Base-by-base conservation (phyloP, 2,797 vertebrate species). In the Pantherophis alleghaniensis region DNA sequence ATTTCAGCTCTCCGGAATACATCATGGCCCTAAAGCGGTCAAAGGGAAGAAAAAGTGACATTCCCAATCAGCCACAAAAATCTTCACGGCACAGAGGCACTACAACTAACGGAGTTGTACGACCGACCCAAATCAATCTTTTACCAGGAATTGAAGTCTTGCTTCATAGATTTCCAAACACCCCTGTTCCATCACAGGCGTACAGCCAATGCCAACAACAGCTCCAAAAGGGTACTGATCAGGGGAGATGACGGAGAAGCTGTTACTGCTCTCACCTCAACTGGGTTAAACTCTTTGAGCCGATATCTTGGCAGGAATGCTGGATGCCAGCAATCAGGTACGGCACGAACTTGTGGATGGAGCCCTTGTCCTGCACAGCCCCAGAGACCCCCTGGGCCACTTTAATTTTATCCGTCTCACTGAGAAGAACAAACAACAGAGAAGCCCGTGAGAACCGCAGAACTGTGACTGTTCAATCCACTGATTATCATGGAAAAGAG, bases 231-330 rank as follows among this genome's bases (percentile, higher is more conserved):
- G 11, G 83, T 4, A 28, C 28, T 12, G 6, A 87, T 14, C 42
- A 24, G 20, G 20, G n/a, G 0, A 12, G 7, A 28, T 26, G 37
- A 3, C 7, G 10, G 1, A 20, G 42, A 32, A 11, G 6, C 20
- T 1, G 2, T 4, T 2, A 12, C 13, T 32, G 87, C 18, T 63
- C 97, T 96, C 97, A 99, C 99, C 99, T 98, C 95, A 99, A 98
- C 97, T 99, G 99, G 18, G 99, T 99, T 96, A 99, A 97, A 96
- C 99, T 99, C 97, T 99, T 99, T 94, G 99, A 95, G 89, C 99
- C 99, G 24, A 99, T 99, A 96, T 99, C 99, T 96, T 99, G 99
- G 96, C 99, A 99, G 94, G 99, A 99, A 97, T 99, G 99, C 97
- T 99, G 99, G 95, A 99, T 98, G 91, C 99, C 99, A 89, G 98